Evolutionary conservation across 2,888 invertebrate species (phyloP), one percentile per base, ranked within the genome.

Genomic region (Diachrysia chrysitis): DNA sequence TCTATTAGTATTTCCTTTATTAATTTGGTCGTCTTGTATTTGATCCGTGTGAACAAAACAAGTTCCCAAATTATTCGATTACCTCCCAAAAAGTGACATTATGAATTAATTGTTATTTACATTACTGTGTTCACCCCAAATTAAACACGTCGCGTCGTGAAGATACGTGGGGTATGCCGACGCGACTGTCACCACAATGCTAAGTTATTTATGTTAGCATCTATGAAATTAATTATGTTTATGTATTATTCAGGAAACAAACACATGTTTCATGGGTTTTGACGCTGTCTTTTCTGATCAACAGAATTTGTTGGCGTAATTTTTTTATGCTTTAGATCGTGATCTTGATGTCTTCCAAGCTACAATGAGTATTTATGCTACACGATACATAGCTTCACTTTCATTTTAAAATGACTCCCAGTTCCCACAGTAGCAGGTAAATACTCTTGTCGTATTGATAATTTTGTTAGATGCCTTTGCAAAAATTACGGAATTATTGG

Each of bases 101-200:
- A 71, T 42, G 58, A 66, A 66, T 66, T 64, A 68, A 12, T 6
- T 35, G 46, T 60, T 78, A 72, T 71, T 76, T 72, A 69, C 63
- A 46, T 58, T 63, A 2, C 29, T 58, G 32, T 56, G 37, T 25
- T 58, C 46, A 65, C 53, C 56, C 64, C 48, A 51, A 51, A 51
- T 51, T 42, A 51, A 51, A 51, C 48, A 9, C 48, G 48, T 51
- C 25, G 48, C 60, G 64, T 63, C 55, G 53, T 46, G 56, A 51
- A 63, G 63, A 68, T 71, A 32, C 64, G 70, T 68, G 37, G 42
- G 54, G 51, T 53, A 54, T 66, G 66, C 68, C 63, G 57, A 64
- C 54, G 54, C 37, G 32, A 59, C n/a, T 71, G 71, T 73, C 82
- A 48, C 64, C 58, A 32, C 62, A 37, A 29, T 64, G 66, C 64